These are phyloP conservation scores for Thermophis baileyi DNA, from an alignment of 2,113 vertebrate species.

Conservation along the genomic window DNA sequence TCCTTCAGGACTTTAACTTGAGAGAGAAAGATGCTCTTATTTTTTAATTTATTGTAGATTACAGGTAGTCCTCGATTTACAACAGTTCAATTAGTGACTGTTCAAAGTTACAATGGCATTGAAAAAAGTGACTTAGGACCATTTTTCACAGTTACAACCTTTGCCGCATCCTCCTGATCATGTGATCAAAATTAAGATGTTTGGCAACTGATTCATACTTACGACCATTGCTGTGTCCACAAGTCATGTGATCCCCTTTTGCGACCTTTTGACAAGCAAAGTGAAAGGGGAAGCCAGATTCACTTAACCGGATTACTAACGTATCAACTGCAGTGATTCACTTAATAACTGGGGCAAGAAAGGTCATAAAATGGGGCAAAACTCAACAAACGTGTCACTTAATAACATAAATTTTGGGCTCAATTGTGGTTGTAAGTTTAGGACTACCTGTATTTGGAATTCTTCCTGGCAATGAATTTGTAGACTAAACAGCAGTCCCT, in stretches of 20 bases:
- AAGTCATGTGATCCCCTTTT: not conserved
- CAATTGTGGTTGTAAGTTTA: not conserved
- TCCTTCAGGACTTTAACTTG: not conserved
- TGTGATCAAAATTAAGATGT: not conserved
- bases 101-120: too few relatives aligned
- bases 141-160: too few relatives aligned
- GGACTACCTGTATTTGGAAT: not conserved
- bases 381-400: not conserved
- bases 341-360: not conserved
- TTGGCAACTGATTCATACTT: not conserved
- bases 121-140: too few relatives aligned
- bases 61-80: too few relatives aligned
- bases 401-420: not conserved
- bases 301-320: not conserved
- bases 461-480: not conserved
- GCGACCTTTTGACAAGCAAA: not conserved
- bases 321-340: not conserved
- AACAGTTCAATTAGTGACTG: too few relatives aligned
- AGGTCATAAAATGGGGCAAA: not conserved
- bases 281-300: not conserved
- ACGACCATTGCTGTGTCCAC: not conserved
- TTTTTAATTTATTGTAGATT: not conserved
- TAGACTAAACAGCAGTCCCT: not conserved
- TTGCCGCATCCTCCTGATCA: not conserved
- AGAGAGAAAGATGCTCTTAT: not conserved